phyloP scores from a whole-genome alignment of 2,113 vertebrate genomes.

The Tylochromis polylepis region DNA sequence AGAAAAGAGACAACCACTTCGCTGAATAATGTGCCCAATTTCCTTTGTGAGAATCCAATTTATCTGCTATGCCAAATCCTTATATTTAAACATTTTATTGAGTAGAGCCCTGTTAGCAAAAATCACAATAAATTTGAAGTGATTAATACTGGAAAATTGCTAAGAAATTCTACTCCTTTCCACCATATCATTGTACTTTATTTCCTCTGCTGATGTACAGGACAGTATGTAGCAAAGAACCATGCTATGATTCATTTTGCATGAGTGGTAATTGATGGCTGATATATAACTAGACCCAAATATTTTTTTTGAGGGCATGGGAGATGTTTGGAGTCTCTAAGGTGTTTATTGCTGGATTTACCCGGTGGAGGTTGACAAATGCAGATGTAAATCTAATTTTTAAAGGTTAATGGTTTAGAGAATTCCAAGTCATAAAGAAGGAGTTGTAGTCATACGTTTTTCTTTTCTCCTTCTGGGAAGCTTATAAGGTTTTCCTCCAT shows the following conservation, averaged over 20 bases:
- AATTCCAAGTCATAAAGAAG: constrained; percentile 50
- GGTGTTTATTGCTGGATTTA: constrained; percentile 60
- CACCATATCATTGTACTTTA: neutral
- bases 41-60: constrained; percentile 33
- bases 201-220: neutral
- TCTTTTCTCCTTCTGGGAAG: constrained; percentile 9
- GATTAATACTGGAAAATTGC: constrained; percentile 10
- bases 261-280: constrained; percentile 38
- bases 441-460: constrained; percentile 26
- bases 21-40: constrained; percentile 39
- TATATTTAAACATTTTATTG: constrained; percentile 39
- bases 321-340: constrained; percentile 53
- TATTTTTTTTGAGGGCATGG: constrained; percentile 45
- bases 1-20: constrained; percentile 17
- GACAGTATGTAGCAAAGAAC: neutral
- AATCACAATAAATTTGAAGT: neutral
- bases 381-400: constrained; percentile 57
- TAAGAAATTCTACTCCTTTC: neutral
- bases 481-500: neutral
- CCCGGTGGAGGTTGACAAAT: constrained; percentile 41
- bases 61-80: constrained; percentile 25
- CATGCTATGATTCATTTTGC: constrained; percentile 24
- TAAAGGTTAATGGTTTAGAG: constrained; percentile 65
- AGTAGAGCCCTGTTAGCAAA: constrained; percentile 20
- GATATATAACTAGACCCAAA: constrained; percentile 57